Evolutionary conservation across 2,113 vertebrate genomes (phyloP).

Genomic region (Mus spicilegus): DNA sequence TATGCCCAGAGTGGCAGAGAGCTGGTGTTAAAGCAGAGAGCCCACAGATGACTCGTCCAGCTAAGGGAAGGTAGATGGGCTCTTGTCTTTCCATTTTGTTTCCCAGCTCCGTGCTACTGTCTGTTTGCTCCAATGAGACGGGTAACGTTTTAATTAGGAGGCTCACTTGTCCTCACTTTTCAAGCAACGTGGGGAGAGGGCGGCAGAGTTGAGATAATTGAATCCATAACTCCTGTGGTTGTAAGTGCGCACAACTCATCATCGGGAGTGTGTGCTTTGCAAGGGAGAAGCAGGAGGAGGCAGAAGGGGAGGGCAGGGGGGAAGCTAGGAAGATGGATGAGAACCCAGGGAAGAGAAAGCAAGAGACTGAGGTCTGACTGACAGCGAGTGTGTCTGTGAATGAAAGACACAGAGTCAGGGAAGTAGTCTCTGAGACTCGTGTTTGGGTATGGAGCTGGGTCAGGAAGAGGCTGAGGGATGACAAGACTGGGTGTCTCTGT

Average conservation of each 20-base stretch:
- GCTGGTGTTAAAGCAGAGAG: background rate
- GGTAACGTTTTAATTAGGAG: constrained; percentile 70
- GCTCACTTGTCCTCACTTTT: constrained; percentile 63
- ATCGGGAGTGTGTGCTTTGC: background rate
- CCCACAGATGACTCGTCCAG: constrained; percentile 54
- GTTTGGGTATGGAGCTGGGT: background rate
- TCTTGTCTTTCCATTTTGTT: background rate
- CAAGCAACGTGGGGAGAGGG: constrained; percentile 9
- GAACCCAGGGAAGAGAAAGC: background rate
- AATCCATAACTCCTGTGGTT: constrained; percentile 69
- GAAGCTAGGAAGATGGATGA: background rate
- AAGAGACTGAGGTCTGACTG: background rate
- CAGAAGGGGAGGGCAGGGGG: background rate
- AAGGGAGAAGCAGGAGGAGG: background rate
- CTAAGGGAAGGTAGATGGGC: constrained; percentile 5
- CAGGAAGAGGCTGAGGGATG: background rate
- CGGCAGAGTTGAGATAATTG: constrained; percentile 41
- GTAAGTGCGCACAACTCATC: constrained; percentile 19
- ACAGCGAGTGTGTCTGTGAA: background rate
- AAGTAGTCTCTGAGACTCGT: background rate
- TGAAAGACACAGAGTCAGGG: constrained; percentile 49
- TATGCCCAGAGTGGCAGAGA: constrained; percentile 6
- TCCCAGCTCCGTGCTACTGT: background rate
- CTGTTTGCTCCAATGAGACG: constrained; percentile 29
- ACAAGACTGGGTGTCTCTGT: constrained; percentile 36